Evolutionary conservation across 2,888 invertebrate species (phyloP).

Genomic region (Cheilosia scutellata): DNA sequence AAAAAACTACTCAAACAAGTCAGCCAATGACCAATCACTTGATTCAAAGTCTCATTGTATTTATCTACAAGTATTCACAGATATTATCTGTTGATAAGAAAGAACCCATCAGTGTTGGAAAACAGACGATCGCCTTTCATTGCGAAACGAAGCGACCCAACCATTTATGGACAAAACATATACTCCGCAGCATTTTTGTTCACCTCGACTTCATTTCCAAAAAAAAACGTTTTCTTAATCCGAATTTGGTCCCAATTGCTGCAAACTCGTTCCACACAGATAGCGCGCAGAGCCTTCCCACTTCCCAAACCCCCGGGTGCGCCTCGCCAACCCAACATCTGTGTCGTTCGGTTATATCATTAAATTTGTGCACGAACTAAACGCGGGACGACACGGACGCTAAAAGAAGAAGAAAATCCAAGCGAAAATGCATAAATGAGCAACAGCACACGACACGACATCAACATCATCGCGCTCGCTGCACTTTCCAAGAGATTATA

Average conservation of each 20-base stretch:
- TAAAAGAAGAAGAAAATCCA: constrained; percentile 37
- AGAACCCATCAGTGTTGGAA: neutral
- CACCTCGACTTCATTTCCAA: constrained; percentile 47
- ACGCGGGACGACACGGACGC: constrained; percentile 9
- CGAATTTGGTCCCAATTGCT: constrained; percentile 50
- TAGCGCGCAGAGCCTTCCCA: constrained; percentile 1
- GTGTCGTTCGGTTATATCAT: constrained; percentile 64
- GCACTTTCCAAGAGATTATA: constrained; percentile 33
- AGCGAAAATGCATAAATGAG: constrained; percentile 19
- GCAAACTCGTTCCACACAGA: constrained; percentile 45
- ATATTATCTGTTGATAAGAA: neutral
- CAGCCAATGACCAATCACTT: neutral
- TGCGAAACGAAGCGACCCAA: constrained; percentile 27
- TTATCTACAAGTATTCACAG: neutral
- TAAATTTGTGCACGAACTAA: constrained; percentile 65
- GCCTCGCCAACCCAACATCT: constrained; percentile 33
- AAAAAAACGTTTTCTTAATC: constrained; percentile 32
- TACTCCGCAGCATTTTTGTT: constrained; percentile 39
- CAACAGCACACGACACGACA: constrained; percentile 56
- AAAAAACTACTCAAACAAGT: neutral
- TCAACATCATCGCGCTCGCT: constrained; percentile 22
- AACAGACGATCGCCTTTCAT: constrained; percentile 17
- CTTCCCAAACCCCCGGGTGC: neutral
- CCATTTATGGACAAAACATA: constrained; percentile 63
- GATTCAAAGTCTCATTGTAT: neutral